Percentiles rank a stretch among this genome's conserved stretches.
phyloP scores from a whole-genome alignment of 2,888 invertebrate genomes.

The Hydrotaea diabolus region DNA sequence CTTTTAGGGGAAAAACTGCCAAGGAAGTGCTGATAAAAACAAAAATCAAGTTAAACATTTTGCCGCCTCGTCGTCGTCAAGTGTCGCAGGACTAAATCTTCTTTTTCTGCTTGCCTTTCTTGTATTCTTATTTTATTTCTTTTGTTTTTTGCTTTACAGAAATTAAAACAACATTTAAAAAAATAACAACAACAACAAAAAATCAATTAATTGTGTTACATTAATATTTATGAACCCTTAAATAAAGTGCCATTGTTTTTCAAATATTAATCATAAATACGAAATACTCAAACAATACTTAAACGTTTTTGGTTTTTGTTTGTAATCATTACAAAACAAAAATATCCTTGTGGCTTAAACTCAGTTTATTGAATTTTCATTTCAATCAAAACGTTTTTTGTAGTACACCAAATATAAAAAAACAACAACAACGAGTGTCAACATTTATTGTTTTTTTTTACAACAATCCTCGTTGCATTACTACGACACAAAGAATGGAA shows the following conservation, averaged over 20 bases:
- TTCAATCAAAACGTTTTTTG: constrained; percentile 29
- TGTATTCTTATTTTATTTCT: background rate
- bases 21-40: constrained; percentile 47
- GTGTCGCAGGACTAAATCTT: background rate
- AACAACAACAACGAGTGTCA: constrained; percentile 7
- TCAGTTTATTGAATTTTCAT: constrained; percentile 53
- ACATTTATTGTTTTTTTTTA: constrained; percentile 18
- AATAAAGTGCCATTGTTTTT: constrained; percentile 66
- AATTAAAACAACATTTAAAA: constrained; percentile 44
- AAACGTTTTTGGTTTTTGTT: constrained; percentile 1
- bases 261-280: constrained; percentile 49
- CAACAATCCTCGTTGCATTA: background rate
- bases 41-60: constrained; percentile 47
- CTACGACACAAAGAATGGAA: constrained; percentile 57
- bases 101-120: background rate
- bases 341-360: constrained; percentile 65
- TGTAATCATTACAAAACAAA: constrained; percentile 29
- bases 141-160: constrained; percentile 39
- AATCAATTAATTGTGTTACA: constrained; percentile 59
- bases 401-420: background rate
- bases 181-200: constrained; percentile 8
- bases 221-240: constrained; percentile 45
- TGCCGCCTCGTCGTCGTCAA: constrained; percentile 50
- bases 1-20: constrained; percentile 21
- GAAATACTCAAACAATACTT: constrained; percentile 42